These are phyloP conservation scores for Oenanthe oenanthe DNA, from an alignment of 2,113 vertebrate species.

Conservation along the genomic window DNA sequence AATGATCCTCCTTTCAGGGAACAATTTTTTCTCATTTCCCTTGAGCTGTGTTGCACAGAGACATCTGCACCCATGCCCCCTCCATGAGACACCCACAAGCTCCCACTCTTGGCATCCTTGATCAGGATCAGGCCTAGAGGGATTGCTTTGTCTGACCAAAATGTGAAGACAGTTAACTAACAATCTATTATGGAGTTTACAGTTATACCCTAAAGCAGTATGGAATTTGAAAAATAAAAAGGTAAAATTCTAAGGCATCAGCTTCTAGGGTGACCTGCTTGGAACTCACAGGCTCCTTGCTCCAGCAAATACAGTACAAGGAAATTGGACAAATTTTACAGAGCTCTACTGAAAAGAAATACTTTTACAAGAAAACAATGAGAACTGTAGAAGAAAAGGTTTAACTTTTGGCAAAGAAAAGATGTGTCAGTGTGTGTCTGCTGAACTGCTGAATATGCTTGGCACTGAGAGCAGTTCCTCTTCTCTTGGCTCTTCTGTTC, in stretches of 20 bases:
- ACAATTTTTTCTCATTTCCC: neutral
- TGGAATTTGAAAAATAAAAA: neutral
- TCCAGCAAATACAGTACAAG: neutral
- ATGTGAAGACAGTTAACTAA: neutral
- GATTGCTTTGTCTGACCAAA: neutral
- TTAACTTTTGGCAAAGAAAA: neutral
- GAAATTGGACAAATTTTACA: neutral
- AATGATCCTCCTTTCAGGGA: neutral
- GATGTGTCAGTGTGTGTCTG: neutral
- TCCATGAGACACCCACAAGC: neutral
- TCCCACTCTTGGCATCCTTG: neutral
- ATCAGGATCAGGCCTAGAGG: neutral
- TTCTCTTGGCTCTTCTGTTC: neutral
- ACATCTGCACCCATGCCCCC: neutral
- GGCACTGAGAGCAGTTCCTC: neutral
- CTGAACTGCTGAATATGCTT: neutral
- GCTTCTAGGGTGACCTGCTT: fast-evolving
- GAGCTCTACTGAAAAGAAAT: neutral
- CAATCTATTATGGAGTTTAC: neutral
- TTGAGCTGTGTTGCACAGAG: neutral
- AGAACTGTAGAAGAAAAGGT: neutral
- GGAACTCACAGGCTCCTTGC: neutral
- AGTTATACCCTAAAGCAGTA: neutral
- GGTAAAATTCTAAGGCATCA: neutral
- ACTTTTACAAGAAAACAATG: neutral